Conservation (phyloP, 2,888 invertebrate species). For the Nasonovia ribisnigri region DNA sequence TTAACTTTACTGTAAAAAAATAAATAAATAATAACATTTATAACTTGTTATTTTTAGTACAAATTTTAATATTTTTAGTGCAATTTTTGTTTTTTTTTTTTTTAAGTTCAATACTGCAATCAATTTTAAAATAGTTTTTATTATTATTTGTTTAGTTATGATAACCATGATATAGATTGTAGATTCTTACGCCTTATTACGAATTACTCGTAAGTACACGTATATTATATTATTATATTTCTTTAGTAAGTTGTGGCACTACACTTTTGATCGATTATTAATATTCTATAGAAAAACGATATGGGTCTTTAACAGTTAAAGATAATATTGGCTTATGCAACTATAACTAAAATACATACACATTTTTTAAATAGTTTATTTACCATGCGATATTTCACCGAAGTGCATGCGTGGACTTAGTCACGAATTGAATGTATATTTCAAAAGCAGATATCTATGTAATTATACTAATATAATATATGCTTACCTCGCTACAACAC, state of each 20-base stretch:
- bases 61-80: too few relatives aligned
- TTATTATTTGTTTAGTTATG: too few relatives aligned
- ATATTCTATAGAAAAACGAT: neutral
- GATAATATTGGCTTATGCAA: neutral
- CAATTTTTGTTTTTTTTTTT: too few relatives aligned
- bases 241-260: neutral
- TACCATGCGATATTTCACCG: neutral
- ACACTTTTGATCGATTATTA: neutral
- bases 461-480: too few relatives aligned
- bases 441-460: neutral
- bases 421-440: neutral
- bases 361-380: neutral
- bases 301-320: neutral
- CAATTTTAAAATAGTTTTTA: too few relatives aligned
- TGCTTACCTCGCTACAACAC: too few relatives aligned
- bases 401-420: neutral
- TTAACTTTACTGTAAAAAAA: too few relatives aligned
- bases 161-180: neutral
- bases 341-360: neutral
- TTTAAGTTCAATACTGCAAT: too few relatives aligned
- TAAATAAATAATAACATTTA: too few relatives aligned
- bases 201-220: neutral
- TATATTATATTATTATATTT: neutral
- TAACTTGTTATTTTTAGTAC: too few relatives aligned
- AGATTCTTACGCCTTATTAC: neutral